phyloP scores from a whole-genome alignment of 2,888 invertebrate genomes.

The Heliconius ethilla region DNA sequence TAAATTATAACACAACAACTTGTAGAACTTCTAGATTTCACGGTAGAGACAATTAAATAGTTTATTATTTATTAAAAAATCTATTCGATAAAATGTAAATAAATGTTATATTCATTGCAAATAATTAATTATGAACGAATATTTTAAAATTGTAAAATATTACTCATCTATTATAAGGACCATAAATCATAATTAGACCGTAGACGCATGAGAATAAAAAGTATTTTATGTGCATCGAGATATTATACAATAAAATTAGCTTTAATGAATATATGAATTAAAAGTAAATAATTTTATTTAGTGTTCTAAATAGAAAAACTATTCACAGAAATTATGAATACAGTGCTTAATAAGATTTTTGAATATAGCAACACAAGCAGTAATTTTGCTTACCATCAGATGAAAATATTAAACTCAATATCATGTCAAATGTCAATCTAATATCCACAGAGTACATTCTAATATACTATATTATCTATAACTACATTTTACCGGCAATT shows the following conservation, averaged over 20 bases:
- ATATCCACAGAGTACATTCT: too few relatives aligned
- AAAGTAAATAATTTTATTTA: background rate
- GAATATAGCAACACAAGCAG: background rate
- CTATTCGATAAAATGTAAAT: background rate
- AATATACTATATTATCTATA: too few relatives aligned
- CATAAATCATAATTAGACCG: background rate
- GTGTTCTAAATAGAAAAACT: background rate
- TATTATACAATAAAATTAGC: background rate
- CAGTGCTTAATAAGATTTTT: background rate
- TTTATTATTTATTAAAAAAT: background rate
- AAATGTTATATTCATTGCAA: background rate
- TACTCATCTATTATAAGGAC: background rate
- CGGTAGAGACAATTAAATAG: background rate
- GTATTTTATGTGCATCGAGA: background rate
- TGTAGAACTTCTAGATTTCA: conserved; percentile 8
- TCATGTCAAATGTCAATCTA: too few relatives aligned
- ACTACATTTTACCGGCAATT: too few relatives aligned
- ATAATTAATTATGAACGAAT: background rate
- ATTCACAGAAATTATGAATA: background rate
- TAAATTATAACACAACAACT: background rate
- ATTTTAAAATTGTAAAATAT: background rate
- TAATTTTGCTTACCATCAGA: background rate
- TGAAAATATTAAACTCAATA: too few relatives aligned
- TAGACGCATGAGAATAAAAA: background rate
- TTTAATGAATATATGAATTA: background rate